Evolutionary conservation across 2,113 vertebrate species (phyloP), one percentile per base, ranked within the genome.

Genomic region (human (Homo sapiens)): DNA sequence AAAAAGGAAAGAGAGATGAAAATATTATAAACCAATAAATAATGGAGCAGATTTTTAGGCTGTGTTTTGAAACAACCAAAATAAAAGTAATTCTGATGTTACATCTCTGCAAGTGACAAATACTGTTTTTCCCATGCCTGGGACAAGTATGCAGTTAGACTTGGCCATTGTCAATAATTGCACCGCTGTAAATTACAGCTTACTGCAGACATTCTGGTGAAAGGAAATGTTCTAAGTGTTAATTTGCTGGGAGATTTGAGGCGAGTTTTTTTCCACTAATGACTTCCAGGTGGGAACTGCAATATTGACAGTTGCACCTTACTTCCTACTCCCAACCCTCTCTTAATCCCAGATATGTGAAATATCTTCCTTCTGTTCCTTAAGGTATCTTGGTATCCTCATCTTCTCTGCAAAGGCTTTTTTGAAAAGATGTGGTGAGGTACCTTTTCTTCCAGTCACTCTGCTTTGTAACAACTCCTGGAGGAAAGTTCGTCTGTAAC

Each of bases 261-360:
- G 45, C 3, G 2, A 27, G 12, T 4, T 35, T 27, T 2, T 30
- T 61, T 75, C 59, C 48, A n/a, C 27, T 64, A 40, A 48, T 10
- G 78, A 55, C 61, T 43, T 93, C 55, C 76, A 48, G 40, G 6
- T 59, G 48, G 25, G 40, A 73, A 13, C 5, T 4, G 75, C 0
- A 43, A 0, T 13, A 70, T 23, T 30, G 4, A 3, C 10, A 35
- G 38, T 3, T 18, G 8, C 17, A 7, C 13, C 43, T n/a, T 8
- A 2, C 23, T 14, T 12, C 20, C 38, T 16, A 8, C 5, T 80
- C n/a, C 48, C 5, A 57, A 35, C 1, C 1, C 35, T 3, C 27
- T n/a, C 55, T 81, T 57, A 38, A 23, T 27, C 40, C 57, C 27
- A 17, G 27, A 38, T n/a, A 35, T 81, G 38, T 40, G 72, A 81